Evolutionary conservation across 2,797 vertebrate genomes (phyloP).

Genomic region (Microctenopoma steveboyesi): DNA sequence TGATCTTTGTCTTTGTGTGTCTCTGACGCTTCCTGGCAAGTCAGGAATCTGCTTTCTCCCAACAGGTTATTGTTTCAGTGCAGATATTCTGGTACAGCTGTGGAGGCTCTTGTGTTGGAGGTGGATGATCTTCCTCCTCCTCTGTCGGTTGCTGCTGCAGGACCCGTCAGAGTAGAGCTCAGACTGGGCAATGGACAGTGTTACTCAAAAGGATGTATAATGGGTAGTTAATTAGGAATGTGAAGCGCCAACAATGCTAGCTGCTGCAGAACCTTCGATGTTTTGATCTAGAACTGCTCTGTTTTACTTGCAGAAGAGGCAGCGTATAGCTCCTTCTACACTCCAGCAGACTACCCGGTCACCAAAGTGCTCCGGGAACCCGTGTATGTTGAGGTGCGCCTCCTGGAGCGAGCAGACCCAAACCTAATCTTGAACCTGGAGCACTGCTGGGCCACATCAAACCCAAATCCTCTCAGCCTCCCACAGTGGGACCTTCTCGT

Average conservation of each 20-base stretch:
- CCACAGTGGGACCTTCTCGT: conserved; percentile 82
- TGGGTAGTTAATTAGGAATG: conserved; percentile 61
- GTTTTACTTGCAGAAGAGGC: conserved; percentile 61
- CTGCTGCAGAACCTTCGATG: rapidly evolving
- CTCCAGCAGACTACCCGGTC: conserved; percentile 75
- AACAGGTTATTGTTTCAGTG: conserved; percentile 83
- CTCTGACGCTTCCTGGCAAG: background rate
- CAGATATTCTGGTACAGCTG: conserved; percentile 64
- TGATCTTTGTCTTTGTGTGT: background rate
- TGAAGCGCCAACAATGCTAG: rapidly evolving
- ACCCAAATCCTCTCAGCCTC: conserved; percentile 52
- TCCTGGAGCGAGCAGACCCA: conserved; percentile 75
- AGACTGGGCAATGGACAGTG: conserved; percentile 79
- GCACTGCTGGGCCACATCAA: conserved; percentile 81
- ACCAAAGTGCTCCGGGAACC: conserved; percentile 76
- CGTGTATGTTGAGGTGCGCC: conserved; percentile 73
- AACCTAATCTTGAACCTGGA: conserved; percentile 77
- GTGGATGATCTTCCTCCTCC: conserved; percentile 74
- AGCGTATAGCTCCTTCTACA: conserved; percentile 77
- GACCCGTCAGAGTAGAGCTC: conserved; percentile 76
- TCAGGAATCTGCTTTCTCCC: background rate
- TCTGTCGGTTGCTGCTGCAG: conserved; percentile 60
- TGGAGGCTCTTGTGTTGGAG: conserved; percentile 74
- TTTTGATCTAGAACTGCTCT: background rate
- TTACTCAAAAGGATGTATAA: conserved; percentile 73